Evolutionary conservation across 2,113 vertebrate genomes (phyloP).

Genomic region (Lagopus muta): DNA sequence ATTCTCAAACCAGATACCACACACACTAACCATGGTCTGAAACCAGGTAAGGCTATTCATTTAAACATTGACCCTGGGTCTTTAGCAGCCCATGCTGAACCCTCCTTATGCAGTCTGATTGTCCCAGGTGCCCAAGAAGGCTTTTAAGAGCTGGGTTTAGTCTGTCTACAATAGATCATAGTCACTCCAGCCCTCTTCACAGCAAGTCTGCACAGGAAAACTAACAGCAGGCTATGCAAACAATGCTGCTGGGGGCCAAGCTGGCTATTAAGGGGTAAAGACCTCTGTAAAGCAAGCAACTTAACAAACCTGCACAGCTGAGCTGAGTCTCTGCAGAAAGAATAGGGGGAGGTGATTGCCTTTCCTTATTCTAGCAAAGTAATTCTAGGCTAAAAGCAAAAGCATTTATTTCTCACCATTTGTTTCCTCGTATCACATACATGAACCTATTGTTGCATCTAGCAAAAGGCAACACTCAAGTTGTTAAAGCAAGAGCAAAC

Average conservation of each 20-base stretch:
- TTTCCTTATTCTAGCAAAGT: not conserved
- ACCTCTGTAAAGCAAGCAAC: not conserved
- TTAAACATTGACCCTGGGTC: not conserved
- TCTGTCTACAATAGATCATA: not conserved
- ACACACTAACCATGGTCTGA: not conserved
- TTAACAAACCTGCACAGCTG: not conserved
- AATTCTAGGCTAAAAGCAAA: not conserved
- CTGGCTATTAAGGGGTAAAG: not conserved
- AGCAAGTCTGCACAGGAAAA: not conserved
- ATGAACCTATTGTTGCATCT: accelerated
- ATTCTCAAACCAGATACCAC: not conserved
- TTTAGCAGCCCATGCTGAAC: not conserved
- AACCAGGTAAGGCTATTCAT: not conserved
- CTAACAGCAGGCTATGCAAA: not conserved
- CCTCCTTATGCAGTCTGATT: not conserved
- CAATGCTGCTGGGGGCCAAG: not conserved
- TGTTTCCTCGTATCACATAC: not conserved
- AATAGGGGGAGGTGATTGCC: not conserved
- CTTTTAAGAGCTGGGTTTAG: not conserved
- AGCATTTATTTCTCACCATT: not conserved
- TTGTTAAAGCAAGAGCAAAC: not conserved
- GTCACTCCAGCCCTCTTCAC: not conserved
- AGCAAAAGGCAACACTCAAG: not conserved
- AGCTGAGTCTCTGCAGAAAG: not conserved
- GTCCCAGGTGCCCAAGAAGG: not conserved